Base-by-base conservation (phyloP, 2,797 vertebrate genomes). In the Sphaeramia orbicularis region DNA sequence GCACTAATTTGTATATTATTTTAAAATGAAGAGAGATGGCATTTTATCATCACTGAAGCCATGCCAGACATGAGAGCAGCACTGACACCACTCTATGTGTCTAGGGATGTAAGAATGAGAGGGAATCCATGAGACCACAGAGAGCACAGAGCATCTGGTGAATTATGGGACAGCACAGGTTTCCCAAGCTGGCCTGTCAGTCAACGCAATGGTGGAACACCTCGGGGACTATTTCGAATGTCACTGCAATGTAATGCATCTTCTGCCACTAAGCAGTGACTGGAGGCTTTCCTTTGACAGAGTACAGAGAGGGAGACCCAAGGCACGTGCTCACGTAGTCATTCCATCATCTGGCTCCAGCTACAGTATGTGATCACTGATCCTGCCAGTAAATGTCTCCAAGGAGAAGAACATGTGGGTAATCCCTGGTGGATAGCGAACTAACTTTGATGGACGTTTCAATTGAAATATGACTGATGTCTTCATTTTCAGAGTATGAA, bases 171-270 rank as follows among this genome's bases (percentile, higher is more conserved):
- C 89, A 74, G 81, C 80, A 70, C 76, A 78, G 74, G 74, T 86
- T 84, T 88, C 78, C 81, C 83, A 86, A 78, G 84, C 89, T 81
- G 80, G 72, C 72, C 85, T 88, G 92, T 93, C 93, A 92, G 71
- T 93, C 93, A 93, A 62, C 70, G 83, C 75, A 52, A 84, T 75
- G 71, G 86, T 30, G 79, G 73, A 73, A 69, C 78, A 90, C 91
- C 91, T 89, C 57, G 2, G 91, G 90, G 90, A 90, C 88, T 76
- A 87, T 91, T 90, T 84, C 53, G 71, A 91, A 89, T 90, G 92
- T 93, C 88, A 91, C 84, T 54, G 60, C 75, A 65, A 87, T 81
- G 89, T 91, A 93, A 94, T 93, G 90, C 81, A 90, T 93, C 92
- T 91, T 87, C 77, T 89, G 89, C 88, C 87, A 90, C 86, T 85